Evolutionary conservation across 2,113 vertebrate genomes (phyloP).

Genomic region (Oostethus manadensis): DNA sequence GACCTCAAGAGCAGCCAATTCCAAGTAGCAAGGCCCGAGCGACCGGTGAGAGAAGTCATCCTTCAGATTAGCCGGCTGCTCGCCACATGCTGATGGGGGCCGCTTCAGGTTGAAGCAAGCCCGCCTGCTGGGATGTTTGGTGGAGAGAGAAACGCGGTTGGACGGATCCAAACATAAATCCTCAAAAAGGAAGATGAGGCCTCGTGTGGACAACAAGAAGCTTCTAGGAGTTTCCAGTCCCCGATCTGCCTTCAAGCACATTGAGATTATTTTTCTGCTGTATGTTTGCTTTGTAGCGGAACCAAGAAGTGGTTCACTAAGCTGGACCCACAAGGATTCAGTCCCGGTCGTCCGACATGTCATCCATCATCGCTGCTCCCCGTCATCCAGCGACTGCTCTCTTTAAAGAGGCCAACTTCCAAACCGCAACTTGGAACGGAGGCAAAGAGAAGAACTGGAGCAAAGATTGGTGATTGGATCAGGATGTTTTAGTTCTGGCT

Average conservation of each 20-base stretch:
- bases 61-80: slow-evolving; percentile 47
- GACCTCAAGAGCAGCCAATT: slow-evolving; percentile 22
- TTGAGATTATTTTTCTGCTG: slow-evolving; percentile 20
- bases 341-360: neutral
- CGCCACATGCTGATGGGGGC: slow-evolving; percentile 46
- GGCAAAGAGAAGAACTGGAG: slow-evolving; percentile 17
- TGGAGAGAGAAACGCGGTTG: no score
- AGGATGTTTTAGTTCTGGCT: slow-evolving; percentile 4
- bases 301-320: slow-evolving; percentile 8
- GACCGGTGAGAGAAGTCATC: slow-evolving; percentile 29
- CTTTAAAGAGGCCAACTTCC: slow-evolving; percentile 18
- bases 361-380: slow-evolving; percentile 8
- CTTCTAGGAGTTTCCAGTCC: slow-evolving; percentile 37
- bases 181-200: no score
- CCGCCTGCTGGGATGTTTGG: slow-evolving; percentile 3
- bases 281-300: slow-evolving; percentile 14
- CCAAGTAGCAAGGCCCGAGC: slow-evolving; percentile 11
- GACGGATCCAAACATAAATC: no score
- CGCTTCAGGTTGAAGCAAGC: slow-evolving; percentile 41
- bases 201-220: neutral
- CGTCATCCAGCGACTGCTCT: slow-evolving; percentile 8
- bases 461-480: slow-evolving; percentile 15
- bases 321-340: slow-evolving; percentile 25
- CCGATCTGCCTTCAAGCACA: slow-evolving; percentile 38
- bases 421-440: slow-evolving; percentile 30